Conservation (phyloP, 1,140 invertebrate species). For the Drosophila burlai region DNA sequence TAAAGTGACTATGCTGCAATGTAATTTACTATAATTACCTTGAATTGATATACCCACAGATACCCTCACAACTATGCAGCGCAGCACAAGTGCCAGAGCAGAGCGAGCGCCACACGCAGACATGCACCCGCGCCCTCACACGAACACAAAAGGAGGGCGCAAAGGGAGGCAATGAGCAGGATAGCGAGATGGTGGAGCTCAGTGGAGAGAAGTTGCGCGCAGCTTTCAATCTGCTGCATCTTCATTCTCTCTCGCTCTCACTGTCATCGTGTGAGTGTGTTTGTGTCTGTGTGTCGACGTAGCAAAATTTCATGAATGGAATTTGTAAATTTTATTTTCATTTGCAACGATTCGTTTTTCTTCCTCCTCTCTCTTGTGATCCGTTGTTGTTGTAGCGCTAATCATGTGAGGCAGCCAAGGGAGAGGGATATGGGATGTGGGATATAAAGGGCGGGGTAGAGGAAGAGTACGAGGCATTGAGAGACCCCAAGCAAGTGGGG, state of each 20-base stretch:
- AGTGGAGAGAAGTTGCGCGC: slow-evolving; percentile 16
- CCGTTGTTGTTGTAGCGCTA: slow-evolving; percentile 54
- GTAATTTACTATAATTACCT: background rate
- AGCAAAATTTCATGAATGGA: slow-evolving; percentile 83
- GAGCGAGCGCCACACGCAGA: slow-evolving; percentile 78
- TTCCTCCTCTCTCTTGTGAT: slow-evolving; percentile 36
- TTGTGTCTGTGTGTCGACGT: slow-evolving; percentile 60
- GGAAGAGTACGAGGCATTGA: slow-evolving; percentile 11
- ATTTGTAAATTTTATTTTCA: slow-evolving; percentile 84
- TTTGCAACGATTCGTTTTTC: slow-evolving; percentile 67
- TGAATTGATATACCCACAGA: background rate
- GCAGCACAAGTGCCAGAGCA: slow-evolving; percentile 67
- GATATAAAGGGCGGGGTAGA: background rate
- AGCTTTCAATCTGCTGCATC: slow-evolving; percentile 40
- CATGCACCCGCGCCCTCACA: slow-evolving; percentile 32
- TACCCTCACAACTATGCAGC: background rate
- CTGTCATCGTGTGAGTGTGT: background rate
- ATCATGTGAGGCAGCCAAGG: slow-evolving; percentile 63
- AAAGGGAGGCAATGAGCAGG: slow-evolving; percentile 10
- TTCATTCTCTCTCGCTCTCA: slow-evolving; percentile 11
- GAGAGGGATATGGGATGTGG: background rate
- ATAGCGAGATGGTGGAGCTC: slow-evolving; percentile 32
- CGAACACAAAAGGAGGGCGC: slow-evolving; percentile 17
- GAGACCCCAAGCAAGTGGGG: slow-evolving; percentile 65
- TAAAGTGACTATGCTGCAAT: background rate